Base-by-base conservation (phyloP, 1,140 invertebrate genomes). In the Nixonia krombeini region DNA sequence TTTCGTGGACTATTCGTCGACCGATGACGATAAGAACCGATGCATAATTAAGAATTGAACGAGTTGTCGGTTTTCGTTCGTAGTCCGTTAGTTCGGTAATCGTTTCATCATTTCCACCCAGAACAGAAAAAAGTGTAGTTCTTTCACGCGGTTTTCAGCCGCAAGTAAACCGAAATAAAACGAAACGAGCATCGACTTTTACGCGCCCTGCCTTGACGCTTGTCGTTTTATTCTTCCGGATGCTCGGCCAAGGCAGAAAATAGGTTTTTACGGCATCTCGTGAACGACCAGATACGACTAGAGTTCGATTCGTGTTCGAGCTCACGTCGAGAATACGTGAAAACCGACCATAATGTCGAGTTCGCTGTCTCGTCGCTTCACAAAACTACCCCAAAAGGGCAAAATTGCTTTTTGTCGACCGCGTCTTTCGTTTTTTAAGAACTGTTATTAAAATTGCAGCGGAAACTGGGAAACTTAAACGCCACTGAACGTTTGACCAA, bases 191-290 rank as follows among this genome's bases (percentile, higher is more conserved):
- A 69, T 68, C 62, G 65, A 71, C 69, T 66, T 71, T 70, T 63
- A 63, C 56, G 10, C 47, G 38, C 26, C 16, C 8, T 67, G 46
- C 57, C 23, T 37, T 17, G 49, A 33, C 42, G 62, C 51, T 65
- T 62, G 62, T 64, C 61, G 56, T 61, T 65, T 69, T 65, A 70
- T 73, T 65, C 59, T 65, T 61, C 41, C 41, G 49, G 55, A 58
- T 52, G 49, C 66, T 63, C 57, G 47, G 44, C 42, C 55, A 61
- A 50, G 45, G 65, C 41, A 63, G 59, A 72, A 73, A 73, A 73
- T 75, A 70, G 71, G 61, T 68, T 75, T 73, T 70, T 73, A 72
- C 66, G 46, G 66, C 63, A 38, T 42, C 37, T 61, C 55, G 57
- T 62, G 64, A 70, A 70, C 67, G 70, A 62, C 52, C 49, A 53